Evolutionary conservation across 2,888 invertebrate genomes (phyloP).

Genomic region (Bombyx huttoni): DNA sequence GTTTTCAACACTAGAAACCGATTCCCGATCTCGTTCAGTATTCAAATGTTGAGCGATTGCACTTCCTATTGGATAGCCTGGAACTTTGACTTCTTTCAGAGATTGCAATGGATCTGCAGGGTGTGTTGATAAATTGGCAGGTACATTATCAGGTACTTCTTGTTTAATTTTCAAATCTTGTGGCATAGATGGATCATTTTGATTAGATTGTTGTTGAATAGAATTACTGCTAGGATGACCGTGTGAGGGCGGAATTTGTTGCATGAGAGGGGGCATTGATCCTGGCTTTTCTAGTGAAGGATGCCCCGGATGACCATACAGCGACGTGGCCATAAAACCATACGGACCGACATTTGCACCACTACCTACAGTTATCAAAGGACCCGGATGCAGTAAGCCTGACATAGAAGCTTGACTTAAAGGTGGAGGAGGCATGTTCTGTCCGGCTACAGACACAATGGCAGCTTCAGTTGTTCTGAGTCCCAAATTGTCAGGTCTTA

Average conservation of each 20-base stretch:
- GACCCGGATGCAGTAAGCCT: constrained; percentile 71
- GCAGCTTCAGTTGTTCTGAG: constrained; percentile 45
- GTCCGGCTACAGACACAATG: constrained; percentile 42
- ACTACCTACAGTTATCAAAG: constrained; percentile 74
- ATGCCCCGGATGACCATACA: constrained; percentile 50
- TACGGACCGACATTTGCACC: constrained; percentile 73
- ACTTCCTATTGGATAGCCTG: constrained; percentile 76
- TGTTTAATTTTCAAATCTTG: constrained; percentile 69
- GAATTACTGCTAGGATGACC: constrained; percentile 37
- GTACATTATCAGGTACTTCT: constrained; percentile 66
- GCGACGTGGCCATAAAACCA: constrained; percentile 71
- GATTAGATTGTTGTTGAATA: constrained; percentile 39
- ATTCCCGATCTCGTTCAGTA: constrained; percentile 63
- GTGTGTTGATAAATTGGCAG: constrained; percentile 66
- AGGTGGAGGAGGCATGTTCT: constrained; percentile 54
- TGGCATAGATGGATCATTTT: constrained; percentile 58
- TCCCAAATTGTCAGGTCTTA: constrained; percentile 55
- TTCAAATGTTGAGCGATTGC: constrained; percentile 61
- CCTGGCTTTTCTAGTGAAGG: constrained; percentile 55
- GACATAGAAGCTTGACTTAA: constrained; percentile 71
- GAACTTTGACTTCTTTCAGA: constrained; percentile 84
- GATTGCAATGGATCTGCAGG: constrained; percentile 81
- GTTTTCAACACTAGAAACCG: constrained; percentile 60
- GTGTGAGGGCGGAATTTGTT: constrained; percentile 52
- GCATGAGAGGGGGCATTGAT: constrained; percentile 47